Evolutionary conservation across 2,113 vertebrate species (phyloP), one percentile per base, ranked within the genome.

Genomic region (Catharus minimus): DNA sequence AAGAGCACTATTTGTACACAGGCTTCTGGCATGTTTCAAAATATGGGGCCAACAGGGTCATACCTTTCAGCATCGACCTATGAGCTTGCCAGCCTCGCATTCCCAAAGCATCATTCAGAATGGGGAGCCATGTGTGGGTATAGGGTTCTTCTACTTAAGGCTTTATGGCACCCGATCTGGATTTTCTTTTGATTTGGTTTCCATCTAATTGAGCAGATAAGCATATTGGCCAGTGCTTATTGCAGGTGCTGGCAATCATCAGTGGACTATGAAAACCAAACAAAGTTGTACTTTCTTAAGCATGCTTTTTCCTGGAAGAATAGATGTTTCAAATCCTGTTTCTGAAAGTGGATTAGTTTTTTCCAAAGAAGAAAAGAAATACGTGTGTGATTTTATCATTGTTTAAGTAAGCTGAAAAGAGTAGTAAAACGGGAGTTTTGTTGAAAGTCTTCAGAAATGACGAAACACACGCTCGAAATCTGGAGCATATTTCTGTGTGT

Each of bases 1-100:
- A 93, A 93, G 85, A 74, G 36, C 5, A 4, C 39, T 50, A 89
- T 94, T 72, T 93, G 43, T 92, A 86, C 76, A 72, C 67, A 93
- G 91, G 69, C 83, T 94, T 73, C 92, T 96, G 96, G 93, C 91
- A 92, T 86, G 95, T 96, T 93, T 96, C 95, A 97, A 93, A 95
- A 82, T 80, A 82, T 16, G 62, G 86, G 92, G 93, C 87, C 92
- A 94, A 56, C 38, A 88, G 74, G 95, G 91, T 97, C 95, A 92
- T 64, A 91, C 39, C 69, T 94, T 83, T 93, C 36, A 79, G 81
- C 83, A 76, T 80, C n/a, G n/a, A 53, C 50, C n/a, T 71, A 73
- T 79, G 81, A 90, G 94, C 58, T 80, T 47, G 77, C 82, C 21
- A 78, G 62, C 50, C 23, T 94, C 77, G 23, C 62, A n/a, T 94